Conservation (phyloP, 53 echinoderm and acorn worm species). For the Temnopleurus reevesii region DNA sequence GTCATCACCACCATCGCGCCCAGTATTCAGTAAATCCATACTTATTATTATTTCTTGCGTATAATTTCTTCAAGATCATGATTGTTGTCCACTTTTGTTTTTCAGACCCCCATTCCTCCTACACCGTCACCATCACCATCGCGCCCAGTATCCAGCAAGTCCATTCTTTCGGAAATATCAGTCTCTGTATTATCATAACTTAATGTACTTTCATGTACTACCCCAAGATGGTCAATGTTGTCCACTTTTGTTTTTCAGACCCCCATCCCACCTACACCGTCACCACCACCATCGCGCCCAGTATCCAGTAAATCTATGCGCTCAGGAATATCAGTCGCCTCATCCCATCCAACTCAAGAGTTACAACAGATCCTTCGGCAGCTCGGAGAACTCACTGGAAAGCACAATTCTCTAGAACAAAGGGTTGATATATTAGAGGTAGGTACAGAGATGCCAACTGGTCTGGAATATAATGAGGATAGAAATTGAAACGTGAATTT, state of each 20-base stretch:
- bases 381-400: constrained; percentile 88
- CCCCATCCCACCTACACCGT: constrained; percentile 44
- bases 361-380: constrained; percentile 79
- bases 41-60: no score
- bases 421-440: constrained; percentile 89
- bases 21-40: constrained; percentile 42
- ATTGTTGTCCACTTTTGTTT: neutral
- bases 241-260: neutral
- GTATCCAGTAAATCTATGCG: constrained; percentile 49
- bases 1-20: constrained; percentile 59
- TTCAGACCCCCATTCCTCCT: constrained; percentile 18
- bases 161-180: constrained; percentile 49
- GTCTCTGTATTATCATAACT: no score
- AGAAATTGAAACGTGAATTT: no score
- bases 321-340: constrained; percentile 21
- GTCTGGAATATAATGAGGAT: neutral
- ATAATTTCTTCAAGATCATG: neutral
- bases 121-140: constrained; percentile 63
- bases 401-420: constrained; percentile 70
- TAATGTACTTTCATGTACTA: no score
- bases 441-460: neutral
- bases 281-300: constrained; percentile 60
- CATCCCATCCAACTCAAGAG: constrained; percentile 32
- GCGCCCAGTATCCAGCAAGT: constrained; percentile 51
- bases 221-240: neutral